These are phyloP conservation scores for Speoplatyrhinus poulsoni DNA, from an alignment of 2,113 vertebrate genomes.

Conservation along the genomic window DNA sequence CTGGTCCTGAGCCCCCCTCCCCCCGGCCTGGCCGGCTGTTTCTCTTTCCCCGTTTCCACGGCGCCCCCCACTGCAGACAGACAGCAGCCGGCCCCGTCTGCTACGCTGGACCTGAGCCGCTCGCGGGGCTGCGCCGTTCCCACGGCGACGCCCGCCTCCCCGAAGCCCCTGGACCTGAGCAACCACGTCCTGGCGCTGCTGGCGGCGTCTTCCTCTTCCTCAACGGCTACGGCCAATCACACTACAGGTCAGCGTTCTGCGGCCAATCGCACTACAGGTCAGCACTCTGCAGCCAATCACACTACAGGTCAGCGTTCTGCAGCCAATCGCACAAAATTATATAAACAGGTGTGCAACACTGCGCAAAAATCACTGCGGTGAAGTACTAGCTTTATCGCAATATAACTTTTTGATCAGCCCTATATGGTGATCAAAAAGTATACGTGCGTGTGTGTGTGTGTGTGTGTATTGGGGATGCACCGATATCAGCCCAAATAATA, in stretches of 20 bases:
- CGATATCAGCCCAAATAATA: no score
- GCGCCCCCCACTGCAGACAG: slow-evolving; percentile 26
- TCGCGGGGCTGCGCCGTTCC: slow-evolving; percentile 38
- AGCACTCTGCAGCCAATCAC: slow-evolving; percentile 7
- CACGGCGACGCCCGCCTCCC: slow-evolving; percentile 56
- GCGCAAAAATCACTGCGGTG: not conserved
- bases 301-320: slow-evolving; percentile 42
- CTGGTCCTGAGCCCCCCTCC: slow-evolving; percentile 18
- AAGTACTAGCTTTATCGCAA: not conserved
- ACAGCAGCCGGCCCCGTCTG: slow-evolving; percentile 13
- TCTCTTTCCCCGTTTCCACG: slow-evolving; percentile 45
- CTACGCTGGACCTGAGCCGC: slow-evolving; percentile 45
- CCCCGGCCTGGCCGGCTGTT: slow-evolving; percentile 23
- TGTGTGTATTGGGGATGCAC: no score
- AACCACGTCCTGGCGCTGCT: slow-evolving; percentile 68
- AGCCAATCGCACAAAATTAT: no score
- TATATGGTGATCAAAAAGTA: no score
- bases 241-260: slow-evolving; percentile 42
- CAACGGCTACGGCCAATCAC: slow-evolving; percentile 42
- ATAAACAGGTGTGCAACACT: no score
- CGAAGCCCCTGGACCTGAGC: slow-evolving; percentile 73
- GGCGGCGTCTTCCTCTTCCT: slow-evolving; percentile 24
- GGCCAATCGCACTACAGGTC: slow-evolving; percentile 44
- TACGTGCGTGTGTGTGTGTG: no score
- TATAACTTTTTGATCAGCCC: no score